Conservation (phyloP, 1,140 invertebrate genomes). For the Mactra quadrangularis region DNA sequence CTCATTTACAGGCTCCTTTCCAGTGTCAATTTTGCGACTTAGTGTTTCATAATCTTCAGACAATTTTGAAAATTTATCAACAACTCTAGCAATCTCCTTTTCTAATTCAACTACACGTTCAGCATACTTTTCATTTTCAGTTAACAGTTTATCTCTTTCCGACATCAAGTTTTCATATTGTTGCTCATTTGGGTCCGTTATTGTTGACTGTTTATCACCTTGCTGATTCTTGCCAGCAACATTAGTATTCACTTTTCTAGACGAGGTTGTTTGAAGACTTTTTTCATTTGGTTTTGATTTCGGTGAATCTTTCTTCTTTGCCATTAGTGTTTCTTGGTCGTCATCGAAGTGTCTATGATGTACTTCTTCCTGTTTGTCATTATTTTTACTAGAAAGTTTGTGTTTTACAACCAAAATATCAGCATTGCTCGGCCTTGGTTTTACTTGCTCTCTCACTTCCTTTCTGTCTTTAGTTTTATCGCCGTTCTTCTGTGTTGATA, state of each 20-base stretch:
- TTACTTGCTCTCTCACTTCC: neutral
- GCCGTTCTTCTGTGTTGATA: neutral
- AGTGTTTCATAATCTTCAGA: slow-evolving; percentile 42
- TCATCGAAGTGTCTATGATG: neutral
- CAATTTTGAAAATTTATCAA: slow-evolving; percentile 24
- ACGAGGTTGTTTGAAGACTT: no score
- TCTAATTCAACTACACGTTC: slow-evolving; percentile 37
- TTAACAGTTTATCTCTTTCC: slow-evolving; percentile 19
- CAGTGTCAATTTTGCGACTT: slow-evolving; percentile 42
- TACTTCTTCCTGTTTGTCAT: neutral
- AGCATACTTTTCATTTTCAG: slow-evolving; percentile 7
- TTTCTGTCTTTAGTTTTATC: neutral
- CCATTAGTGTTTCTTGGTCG: slow-evolving; percentile 6
- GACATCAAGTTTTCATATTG: neutral
- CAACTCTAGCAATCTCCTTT: slow-evolving; percentile 3
- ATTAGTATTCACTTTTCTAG: no score
- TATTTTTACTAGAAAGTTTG: neutral
- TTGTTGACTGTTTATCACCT: neutral
- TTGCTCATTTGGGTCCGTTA: neutral
- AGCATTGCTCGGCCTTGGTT: neutral
- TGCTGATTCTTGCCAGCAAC: no score
- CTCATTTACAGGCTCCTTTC: slow-evolving; percentile 36
- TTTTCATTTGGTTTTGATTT: neutral
- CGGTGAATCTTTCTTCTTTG: neutral
- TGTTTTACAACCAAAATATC: slow-evolving; percentile 7